phyloP scores from a whole-genome alignment of 2,888 invertebrate genomes.

The Electrophaes corylata region DNA sequence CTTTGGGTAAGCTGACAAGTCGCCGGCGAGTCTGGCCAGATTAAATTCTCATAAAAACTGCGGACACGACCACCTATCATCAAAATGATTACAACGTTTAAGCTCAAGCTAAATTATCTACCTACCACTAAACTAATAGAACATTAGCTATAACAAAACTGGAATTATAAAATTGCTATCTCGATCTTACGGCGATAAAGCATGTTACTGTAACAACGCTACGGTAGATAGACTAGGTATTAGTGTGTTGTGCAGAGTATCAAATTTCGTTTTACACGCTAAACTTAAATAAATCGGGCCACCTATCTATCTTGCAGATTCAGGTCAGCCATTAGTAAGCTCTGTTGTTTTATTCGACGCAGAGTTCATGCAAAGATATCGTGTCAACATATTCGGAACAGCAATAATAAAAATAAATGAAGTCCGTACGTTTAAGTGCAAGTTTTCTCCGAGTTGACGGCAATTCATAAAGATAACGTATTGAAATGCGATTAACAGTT shows the following conservation, averaged over 20 bases:
- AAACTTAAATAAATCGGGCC: slow-evolving; percentile 25
- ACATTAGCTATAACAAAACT: slow-evolving; percentile 22
- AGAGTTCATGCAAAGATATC: slow-evolving; percentile 39
- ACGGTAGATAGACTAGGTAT: slow-evolving; percentile 2
- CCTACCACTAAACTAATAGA: slow-evolving; percentile 36
- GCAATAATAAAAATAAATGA: slow-evolving; percentile 61
- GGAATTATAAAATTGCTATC: slow-evolving; percentile 18
- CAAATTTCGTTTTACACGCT: slow-evolving; percentile 20
- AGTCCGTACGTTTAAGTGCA: slow-evolving; percentile 45
- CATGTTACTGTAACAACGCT: slow-evolving; percentile 8
- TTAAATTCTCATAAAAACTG: slow-evolving; percentile 49
- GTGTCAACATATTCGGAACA: slow-evolving; percentile 52
- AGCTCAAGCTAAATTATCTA: slow-evolving; percentile 43
- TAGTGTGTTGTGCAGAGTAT: slow-evolving; percentile 7
- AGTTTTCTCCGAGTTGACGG: slow-evolving; percentile 62
- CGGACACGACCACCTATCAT: slow-evolving; percentile 48
- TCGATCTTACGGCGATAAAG: slow-evolving; percentile 16
- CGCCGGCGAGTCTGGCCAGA: slow-evolving; percentile 50
- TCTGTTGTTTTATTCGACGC: slow-evolving; percentile 24
- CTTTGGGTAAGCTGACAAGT: slow-evolving; percentile 44
- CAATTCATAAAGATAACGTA: slow-evolving; percentile 69
- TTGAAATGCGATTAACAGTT: slow-evolving; percentile 68
- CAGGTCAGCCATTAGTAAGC: slow-evolving; percentile 34
- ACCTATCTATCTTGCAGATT: slow-evolving; percentile 33
- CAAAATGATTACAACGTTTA: slow-evolving; percentile 54